These are phyloP conservation scores for Acanthopagrus latus DNA, from an alignment of 2,797 vertebrate species.

Conservation along the genomic window DNA sequence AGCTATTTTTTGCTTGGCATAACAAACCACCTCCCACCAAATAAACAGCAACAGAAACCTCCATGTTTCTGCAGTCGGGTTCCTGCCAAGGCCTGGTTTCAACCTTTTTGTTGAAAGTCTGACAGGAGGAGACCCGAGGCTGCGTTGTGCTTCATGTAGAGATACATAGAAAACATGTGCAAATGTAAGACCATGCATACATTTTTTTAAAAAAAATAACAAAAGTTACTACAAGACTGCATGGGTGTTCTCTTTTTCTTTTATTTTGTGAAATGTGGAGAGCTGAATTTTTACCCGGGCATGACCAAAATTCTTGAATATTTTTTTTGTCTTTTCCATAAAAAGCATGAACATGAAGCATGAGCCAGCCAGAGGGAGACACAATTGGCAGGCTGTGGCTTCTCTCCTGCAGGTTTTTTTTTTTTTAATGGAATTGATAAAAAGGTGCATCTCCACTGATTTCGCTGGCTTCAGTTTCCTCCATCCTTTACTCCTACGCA, in stretches of 20 bases:
- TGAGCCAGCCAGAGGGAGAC: slow-evolving; percentile 25
- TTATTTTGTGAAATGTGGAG: not conserved
- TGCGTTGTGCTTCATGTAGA: slow-evolving; percentile 8
- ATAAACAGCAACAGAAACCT: slow-evolving; percentile 72
- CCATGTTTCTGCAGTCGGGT: slow-evolving; percentile 46
- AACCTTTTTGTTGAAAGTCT: slow-evolving; percentile 31
- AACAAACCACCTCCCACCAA: slow-evolving; percentile 70
- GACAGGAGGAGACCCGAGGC: slow-evolving; percentile 23
- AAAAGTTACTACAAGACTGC: slow-evolving; percentile 10
- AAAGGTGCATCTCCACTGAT: slow-evolving; percentile 3
- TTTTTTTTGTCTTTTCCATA: slow-evolving; percentile 11
- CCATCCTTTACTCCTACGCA: slow-evolving; percentile 8
- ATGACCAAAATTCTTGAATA: not conserved
- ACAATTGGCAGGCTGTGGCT: slow-evolving; percentile 32
- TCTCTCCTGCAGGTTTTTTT: not conserved
- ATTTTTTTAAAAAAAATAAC: not conserved
- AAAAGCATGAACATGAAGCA: slow-evolving; percentile 7
- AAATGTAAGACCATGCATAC: not conserved
- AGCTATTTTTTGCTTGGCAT: slow-evolving; percentile 73
- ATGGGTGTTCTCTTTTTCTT: not conserved
- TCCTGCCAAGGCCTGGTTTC: slow-evolving; percentile 41
- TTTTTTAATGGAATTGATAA: slow-evolving; percentile 8
- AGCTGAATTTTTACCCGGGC: not conserved
- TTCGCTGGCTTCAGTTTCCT: not conserved
- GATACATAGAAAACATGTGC: slow-evolving; percentile 1